Conservation (phyloP, 2,888 invertebrate species). For the Nymphalis polychloros region DNA sequence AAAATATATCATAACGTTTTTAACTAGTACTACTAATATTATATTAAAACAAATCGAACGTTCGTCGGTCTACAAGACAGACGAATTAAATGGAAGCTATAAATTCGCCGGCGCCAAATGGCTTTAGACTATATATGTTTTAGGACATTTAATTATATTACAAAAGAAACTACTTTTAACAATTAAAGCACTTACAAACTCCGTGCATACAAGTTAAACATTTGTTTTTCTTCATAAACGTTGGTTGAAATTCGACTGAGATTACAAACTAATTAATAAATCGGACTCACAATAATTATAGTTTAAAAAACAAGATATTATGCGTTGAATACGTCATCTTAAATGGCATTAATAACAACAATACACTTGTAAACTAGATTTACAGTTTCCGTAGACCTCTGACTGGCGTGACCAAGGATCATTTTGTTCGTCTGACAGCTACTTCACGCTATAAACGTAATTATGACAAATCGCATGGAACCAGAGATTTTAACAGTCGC, state of each 20-base stretch:
- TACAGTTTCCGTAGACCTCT: slow-evolving; percentile 21
- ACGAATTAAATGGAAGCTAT: slow-evolving; percentile 48
- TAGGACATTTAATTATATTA: background rate
- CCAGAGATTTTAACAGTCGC: slow-evolving; percentile 30
- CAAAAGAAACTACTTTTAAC: too few relatives aligned
- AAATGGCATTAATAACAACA: slow-evolving; percentile 13
- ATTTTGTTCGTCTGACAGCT: slow-evolving; percentile 25
- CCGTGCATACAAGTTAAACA: too few relatives aligned
- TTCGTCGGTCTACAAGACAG: slow-evolving; percentile 31
- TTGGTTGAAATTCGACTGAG: background rate
- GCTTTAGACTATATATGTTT: slow-evolving; percentile 39
- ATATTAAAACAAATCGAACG: background rate
- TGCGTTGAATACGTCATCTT: background rate
- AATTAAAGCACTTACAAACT: too few relatives aligned
- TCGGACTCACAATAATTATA: background rate
- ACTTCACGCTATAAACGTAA: slow-evolving; percentile 28
- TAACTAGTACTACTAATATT: background rate
- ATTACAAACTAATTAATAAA: background rate
- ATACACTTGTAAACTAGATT: slow-evolving; percentile 15
- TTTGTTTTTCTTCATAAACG: too few relatives aligned
- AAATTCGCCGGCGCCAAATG: slow-evolving; percentile 48
- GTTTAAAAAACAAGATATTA: background rate
- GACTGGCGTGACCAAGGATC: slow-evolving; percentile 1
- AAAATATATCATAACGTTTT: background rate
- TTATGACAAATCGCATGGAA: slow-evolving; percentile 35